These are phyloP conservation scores for Julus scandinavius DNA, from an alignment of 2,888 invertebrate species.

Conservation along the genomic window DNA sequence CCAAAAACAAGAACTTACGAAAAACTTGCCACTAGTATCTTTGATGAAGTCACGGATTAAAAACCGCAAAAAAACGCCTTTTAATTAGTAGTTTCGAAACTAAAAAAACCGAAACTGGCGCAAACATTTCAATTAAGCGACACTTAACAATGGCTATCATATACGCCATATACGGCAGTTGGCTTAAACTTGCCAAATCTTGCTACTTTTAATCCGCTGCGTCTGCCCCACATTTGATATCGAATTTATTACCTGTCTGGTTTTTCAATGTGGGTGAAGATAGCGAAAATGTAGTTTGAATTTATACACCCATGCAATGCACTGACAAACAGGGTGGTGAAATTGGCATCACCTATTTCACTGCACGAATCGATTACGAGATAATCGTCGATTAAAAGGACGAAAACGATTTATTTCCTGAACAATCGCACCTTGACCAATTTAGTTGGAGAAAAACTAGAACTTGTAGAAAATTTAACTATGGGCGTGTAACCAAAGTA, in stretches of 20 bases:
- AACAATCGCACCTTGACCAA: not conserved
- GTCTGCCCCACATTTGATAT: not conserved
- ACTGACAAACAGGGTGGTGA: not conserved
- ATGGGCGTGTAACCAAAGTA: too few species aligned
- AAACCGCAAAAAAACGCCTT: not conserved
- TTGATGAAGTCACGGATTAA: not conserved
- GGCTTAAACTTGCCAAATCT: not conserved
- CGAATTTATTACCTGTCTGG: not conserved
- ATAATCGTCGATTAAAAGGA: not conserved
- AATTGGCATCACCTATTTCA: not conserved
- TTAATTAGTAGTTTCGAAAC: not conserved
- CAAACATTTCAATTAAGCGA: not conserved
- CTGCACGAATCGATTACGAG: not conserved
- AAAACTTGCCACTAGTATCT: not conserved
- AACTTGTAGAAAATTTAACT: too few species aligned
- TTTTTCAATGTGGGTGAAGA: not conserved
- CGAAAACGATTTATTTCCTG: not conserved
- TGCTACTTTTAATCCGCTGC: not conserved
- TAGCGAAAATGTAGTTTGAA: not conserved
- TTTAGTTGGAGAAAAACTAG: not conserved
- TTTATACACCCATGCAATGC: too few species aligned
- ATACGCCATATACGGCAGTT: not conserved
- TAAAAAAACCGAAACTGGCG: not conserved
- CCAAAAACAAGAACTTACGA: not conserved
- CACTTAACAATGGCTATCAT: not conserved